A percentile compares a stretch with the other conserved stretches of the same genome.
phyloP scores from a whole-genome alignment of 2,113 vertebrate species.

The Tragulus kanchil region DNA sequence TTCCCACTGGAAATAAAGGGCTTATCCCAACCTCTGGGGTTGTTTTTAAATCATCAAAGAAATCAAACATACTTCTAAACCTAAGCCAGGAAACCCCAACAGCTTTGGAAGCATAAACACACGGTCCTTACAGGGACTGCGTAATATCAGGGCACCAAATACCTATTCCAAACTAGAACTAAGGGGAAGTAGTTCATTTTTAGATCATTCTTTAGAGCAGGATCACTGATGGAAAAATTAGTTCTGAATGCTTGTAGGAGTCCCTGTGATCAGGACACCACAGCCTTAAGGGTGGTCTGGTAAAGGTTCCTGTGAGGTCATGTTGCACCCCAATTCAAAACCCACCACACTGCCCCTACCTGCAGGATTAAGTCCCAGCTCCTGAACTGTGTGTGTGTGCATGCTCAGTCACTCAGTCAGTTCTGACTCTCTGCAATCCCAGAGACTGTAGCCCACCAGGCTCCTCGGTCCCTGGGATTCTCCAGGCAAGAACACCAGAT shows the following conservation, averaged over 20 bases:
- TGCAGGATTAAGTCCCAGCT: neutral
- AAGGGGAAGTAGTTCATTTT: neutral
- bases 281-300: neutral
- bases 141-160: neutral
- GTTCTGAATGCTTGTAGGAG: neutral
- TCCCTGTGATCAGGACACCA: neutral
- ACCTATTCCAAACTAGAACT: slow-evolving; percentile 21
- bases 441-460: too few relatives aligned
- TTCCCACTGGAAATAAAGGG: slow-evolving; percentile 2
- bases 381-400: neutral
- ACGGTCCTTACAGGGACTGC: neutral
- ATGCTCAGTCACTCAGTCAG: too few relatives aligned
- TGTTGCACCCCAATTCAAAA: neutral
- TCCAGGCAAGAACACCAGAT: too few relatives aligned
- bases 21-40: neutral
- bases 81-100: neutral
- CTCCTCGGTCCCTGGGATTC: too few relatives aligned
- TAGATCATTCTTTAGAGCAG: neutral
- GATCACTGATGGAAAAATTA: neutral
- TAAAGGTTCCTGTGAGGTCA: neutral
- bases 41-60: neutral
- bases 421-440: too few relatives aligned
- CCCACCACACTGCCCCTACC: neutral
- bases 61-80: slow-evolving; percentile 44
- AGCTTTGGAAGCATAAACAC: slow-evolving; percentile 9